Conservation (phyloP, 2,797 vertebrate species). For the Hypotaenidia okinawae region DNA sequence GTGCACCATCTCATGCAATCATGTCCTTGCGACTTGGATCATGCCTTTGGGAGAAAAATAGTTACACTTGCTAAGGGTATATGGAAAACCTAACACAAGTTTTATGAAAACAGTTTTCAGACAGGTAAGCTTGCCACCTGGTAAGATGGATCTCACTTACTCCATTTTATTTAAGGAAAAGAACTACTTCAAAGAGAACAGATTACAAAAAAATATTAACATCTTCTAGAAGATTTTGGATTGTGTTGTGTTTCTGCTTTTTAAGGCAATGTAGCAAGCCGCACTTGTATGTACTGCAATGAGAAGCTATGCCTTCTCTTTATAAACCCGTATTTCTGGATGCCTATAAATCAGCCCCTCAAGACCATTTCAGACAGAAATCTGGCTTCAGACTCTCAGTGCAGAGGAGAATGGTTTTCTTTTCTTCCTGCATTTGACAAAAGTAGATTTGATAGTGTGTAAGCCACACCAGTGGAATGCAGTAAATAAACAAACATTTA, state of each 20-base stretch:
- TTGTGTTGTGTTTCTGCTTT: neutral
- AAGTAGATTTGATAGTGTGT: slow-evolving; percentile 37
- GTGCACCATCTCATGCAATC: neutral
- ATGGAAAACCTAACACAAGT: neutral
- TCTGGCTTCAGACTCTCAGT: neutral
- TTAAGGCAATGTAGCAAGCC: neutral
- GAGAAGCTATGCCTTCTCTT: neutral
- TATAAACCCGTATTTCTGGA: neutral
- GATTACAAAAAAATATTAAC: neutral
- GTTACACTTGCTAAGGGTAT: neutral
- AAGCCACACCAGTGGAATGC: slow-evolving; percentile 41
- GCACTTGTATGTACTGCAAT: neutral
- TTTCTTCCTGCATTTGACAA: slow-evolving; percentile 40
- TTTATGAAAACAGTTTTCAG: neutral
- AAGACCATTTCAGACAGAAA: slow-evolving; percentile 22
- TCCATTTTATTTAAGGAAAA: neutral
- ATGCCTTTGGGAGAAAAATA: neutral
- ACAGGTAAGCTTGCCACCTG: neutral
- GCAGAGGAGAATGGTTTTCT: slow-evolving; percentile 12
- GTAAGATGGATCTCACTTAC: neutral
- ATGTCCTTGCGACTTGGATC: neutral
- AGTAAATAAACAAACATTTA: slow-evolving; percentile 59
- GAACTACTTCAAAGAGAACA: neutral
- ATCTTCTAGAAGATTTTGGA: neutral
- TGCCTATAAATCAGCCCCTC: neutral